A percentile compares a stretch with the other conserved stretches of the same genome.
Evolutionary conservation across 2,888 invertebrate genomes (phyloP).

Genomic region (Buathra laborator): DNA sequence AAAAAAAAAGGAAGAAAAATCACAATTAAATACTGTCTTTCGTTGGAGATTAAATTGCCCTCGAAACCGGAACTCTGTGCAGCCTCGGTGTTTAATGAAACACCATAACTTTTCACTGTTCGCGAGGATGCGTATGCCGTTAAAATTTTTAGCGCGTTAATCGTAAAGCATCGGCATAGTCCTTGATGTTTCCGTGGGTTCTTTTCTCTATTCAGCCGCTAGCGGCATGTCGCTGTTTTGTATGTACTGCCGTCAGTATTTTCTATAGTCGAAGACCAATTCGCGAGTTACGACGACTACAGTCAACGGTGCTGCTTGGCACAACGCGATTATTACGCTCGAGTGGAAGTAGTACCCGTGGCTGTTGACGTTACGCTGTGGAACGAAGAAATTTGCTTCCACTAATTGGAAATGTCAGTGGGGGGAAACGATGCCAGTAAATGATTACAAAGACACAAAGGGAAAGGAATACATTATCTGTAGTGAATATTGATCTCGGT

Average conservation of each 20-base stretch:
- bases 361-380: not conserved
- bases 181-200: not conserved
- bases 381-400: slow-evolving; percentile 25
- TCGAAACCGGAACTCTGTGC: not conserved
- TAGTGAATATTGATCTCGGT: no score
- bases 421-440: no score
- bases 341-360: slow-evolving; percentile 4
- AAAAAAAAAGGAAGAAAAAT: not conserved
- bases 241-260: not conserved
- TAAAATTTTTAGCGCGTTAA: slow-evolving; percentile 14
- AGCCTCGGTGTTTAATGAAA: slow-evolving; percentile 9
- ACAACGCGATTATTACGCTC: slow-evolving; percentile 5
- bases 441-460: not conserved
- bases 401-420: slow-evolving; percentile 35
- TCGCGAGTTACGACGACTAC: not conserved
- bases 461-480: not conserved
- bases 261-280: not conserved
- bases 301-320: not conserved
- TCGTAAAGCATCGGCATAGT: not conserved
- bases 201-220: not conserved
- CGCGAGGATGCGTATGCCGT: not conserved
- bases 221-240: not conserved
- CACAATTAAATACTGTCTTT: slow-evolving; percentile 14
- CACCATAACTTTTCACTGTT: slow-evolving; percentile 5
- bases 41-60: not conserved